phyloP scores from a whole-genome alignment of 2,888 invertebrate species.

The Caenorhabditis sp. region DNA sequence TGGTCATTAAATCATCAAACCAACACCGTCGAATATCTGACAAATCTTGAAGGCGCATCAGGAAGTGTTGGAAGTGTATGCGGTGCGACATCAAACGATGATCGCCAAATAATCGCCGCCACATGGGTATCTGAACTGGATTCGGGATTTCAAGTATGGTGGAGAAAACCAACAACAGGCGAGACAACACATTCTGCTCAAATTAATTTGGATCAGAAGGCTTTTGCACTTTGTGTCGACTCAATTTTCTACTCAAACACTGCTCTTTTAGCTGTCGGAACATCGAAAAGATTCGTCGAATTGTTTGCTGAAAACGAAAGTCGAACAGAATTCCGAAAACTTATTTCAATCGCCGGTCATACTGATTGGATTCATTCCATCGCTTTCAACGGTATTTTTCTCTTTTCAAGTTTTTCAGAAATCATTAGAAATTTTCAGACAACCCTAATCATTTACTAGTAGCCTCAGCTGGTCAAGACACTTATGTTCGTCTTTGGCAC shows the following conservation, averaged over 20 bases:
- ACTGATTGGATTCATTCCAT: conserved; percentile 61
- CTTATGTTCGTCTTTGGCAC: conserved; percentile 51
- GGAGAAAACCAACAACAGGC: conserved; percentile 9
- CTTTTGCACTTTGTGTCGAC: conserved; percentile 34
- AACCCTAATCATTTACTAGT: conserved; percentile 29
- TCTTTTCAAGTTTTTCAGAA: not conserved
- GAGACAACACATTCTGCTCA: conserved; percentile 1
- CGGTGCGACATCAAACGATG: conserved; percentile 7
- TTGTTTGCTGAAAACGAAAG: conserved; percentile 33
- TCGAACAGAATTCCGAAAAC: conserved; percentile 20
- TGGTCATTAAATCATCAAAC: conserved; percentile 18
- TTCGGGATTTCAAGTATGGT: conserved; percentile 29
- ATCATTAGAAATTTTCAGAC: conserved; percentile 13
- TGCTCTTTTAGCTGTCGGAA: conserved; percentile 51
- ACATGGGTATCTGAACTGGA: conserved; percentile 20
- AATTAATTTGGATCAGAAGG: conserved; percentile 27
- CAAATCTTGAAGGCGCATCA: conserved; percentile 14
- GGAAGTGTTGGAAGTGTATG: conserved; percentile 37
- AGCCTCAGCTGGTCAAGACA: conserved; percentile 52
- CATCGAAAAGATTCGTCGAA: conserved; percentile 56
- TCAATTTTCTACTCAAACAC: conserved; percentile 17
- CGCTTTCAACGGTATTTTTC: conserved; percentile 50
- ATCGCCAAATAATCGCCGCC: conserved; percentile 13
- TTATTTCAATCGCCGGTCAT: conserved; percentile 50
- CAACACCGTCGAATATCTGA: conserved; percentile 22